These are phyloP conservation scores for Eciton burchellii DNA, from an alignment of 1,140 invertebrate genomes.

Conservation along the genomic window DNA sequence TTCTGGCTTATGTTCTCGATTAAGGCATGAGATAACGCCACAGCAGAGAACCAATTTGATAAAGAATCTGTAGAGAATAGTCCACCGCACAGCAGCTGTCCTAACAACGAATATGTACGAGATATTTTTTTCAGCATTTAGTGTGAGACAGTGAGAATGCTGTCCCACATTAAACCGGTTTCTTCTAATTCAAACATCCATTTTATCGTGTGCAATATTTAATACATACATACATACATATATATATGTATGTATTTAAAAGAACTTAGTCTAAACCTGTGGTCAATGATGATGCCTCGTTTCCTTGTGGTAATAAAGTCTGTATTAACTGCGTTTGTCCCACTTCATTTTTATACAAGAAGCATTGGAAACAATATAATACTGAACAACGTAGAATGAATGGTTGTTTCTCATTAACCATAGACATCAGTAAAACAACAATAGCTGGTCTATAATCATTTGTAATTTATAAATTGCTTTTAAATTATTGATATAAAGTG, in stretches of 20 bases:
- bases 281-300: slow-evolving; percentile 89
- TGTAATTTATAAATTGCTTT: slow-evolving; percentile 20
- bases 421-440: slow-evolving; percentile 98
- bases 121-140: slow-evolving; percentile 43
- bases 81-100: slow-evolving; percentile 97
- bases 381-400: slow-evolving; percentile 96
- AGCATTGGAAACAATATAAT: slow-evolving; percentile 98
- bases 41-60: slow-evolving; percentile 99
- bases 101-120: slow-evolving; percentile 82
- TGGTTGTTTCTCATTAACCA: slow-evolving; percentile 99
- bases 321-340: slow-evolving; percentile 95
- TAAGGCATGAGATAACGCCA: slow-evolving; percentile 96
- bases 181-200: neutral
- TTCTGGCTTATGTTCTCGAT: slow-evolving; percentile 96
- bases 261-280: slow-evolving; percentile 81
- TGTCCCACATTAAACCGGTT: neutral
- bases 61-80: slow-evolving; percentile 95
- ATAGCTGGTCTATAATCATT: slow-evolving; percentile 91
- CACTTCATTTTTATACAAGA: slow-evolving; percentile 96
- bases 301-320: slow-evolving; percentile 94
- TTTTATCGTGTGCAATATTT: neutral
- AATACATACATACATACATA: too few relatives aligned
- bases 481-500: slow-evolving; percentile 24
- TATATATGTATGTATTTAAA: neutral
- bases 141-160: too few relatives aligned